A percentile compares a stretch with the other conserved stretches of the same genome.
phyloP scores from a whole-genome alignment of 2,113 vertebrate genomes.

The Rafetus swinhoei region DNA sequence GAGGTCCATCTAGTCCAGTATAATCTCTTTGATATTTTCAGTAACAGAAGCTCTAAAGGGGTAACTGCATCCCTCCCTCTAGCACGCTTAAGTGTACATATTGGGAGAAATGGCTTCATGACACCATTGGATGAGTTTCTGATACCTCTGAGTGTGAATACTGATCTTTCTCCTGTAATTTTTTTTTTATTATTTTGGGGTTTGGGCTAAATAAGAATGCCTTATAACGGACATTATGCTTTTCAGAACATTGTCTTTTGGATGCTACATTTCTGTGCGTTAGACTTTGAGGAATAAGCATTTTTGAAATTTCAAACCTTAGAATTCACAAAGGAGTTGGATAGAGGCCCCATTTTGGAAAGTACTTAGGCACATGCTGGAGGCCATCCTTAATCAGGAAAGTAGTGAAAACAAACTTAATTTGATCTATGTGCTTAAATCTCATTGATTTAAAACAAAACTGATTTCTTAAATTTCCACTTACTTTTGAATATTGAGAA shows the following conservation, averaged over 20 bases:
- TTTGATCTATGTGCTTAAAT: too few species aligned
- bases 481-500: too few species aligned
- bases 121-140: neutral
- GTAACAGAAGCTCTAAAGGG: accelerated
- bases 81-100: neutral
- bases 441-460: too few species aligned
- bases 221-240: neutral
- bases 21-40: accelerated
- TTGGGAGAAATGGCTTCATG: neutral
- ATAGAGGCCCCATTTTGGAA: neutral
- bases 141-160: neutral
- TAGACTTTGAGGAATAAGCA: neutral
- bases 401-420: neutral
- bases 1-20: accelerated
- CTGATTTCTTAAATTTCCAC: too few species aligned
- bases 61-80: too few species aligned
- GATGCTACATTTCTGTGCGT: neutral
- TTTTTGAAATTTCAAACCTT: neutral
- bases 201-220: neutral
- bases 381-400: neutral
- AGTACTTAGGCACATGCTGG: neutral
- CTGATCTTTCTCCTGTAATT: neutral
- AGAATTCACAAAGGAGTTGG: neutral
- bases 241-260: neutral
- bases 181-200: neutral